Base-by-base conservation (phyloP, 1,140 invertebrate genomes). In the Tetramorium parvispinum region DNA sequence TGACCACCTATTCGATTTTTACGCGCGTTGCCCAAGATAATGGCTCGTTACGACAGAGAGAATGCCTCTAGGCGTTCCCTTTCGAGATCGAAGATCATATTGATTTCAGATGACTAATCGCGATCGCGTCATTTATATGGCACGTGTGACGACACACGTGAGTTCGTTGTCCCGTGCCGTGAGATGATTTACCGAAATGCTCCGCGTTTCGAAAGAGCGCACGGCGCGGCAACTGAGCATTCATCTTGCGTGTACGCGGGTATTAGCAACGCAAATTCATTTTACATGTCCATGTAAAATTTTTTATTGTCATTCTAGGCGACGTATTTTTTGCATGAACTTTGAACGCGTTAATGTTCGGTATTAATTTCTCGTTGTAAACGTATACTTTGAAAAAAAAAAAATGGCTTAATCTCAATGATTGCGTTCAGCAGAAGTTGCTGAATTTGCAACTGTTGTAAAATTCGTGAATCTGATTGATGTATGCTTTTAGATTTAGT, bases 81-180 rank as follows among this genome's bases (percentile, higher is more conserved):
- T 88, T 88, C 53, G 57, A 63, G 66, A 75, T 76, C 59, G 59
- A 81, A 81, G 61, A 88, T 32, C 68, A 88, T 76, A 81, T 68
- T 63, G 51, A 85, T 77, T 53, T 16, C n/a, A 55, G 89, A 89
- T 89, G 88, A 89, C 87, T 89, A 89, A 89, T 37, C 59, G n/a
- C 55, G 16, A 63, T 78, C 70, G 75, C 55, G 73, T 88, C 75
- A 70, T 63, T 71, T 82, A 71, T 82, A 21, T 70, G 37, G 49
- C 49, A 81, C 61, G 18, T 49, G 57, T 57, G 43, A 73, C 61
- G 79, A 24, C 63, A 57, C 43, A 43, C 21, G 51, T 18, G 63
- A 73, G 88, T 89, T 89, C 87, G 49, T 88, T 83, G 88, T 88
- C 85, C 87, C 43, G 57, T 27, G 51, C 37, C 63, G 78, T 82